A percentile compares a stretch with the other conserved stretches of the same genome.
phyloP scores from a whole-genome alignment of 2,797 vertebrate species.

The Eurystomus glaucurus region DNA sequence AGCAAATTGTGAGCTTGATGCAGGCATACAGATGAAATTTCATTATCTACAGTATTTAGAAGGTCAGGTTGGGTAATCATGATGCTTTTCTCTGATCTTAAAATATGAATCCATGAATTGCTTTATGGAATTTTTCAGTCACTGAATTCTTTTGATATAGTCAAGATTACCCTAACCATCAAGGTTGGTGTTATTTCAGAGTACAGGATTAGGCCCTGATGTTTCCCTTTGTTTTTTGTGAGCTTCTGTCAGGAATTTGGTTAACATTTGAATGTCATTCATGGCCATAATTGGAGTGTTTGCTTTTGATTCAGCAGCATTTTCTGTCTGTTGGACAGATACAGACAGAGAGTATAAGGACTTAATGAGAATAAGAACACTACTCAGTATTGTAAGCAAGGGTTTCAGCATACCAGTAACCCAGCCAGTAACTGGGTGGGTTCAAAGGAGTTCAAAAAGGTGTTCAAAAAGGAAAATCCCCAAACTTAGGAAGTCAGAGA shows the following conservation, averaged over 20 bases:
- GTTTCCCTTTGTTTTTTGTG: background rate
- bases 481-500: background rate
- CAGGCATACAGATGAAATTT: background rate
- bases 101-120: background rate
- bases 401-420: background rate
- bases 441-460: background rate
- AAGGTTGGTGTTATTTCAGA: background rate
- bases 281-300: background rate
- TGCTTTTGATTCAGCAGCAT: background rate
- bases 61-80: background rate
- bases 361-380: background rate
- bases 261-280: background rate
- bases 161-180: background rate
- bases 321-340: background rate
- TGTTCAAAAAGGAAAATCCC: background rate
- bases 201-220: background rate
- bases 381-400: background rate
- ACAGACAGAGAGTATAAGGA: background rate
- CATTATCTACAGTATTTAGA: background rate
- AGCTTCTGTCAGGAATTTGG: background rate
- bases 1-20: background rate
- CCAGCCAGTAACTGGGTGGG: background rate
- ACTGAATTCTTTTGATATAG: background rate
- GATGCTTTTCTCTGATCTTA: background rate
- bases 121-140: background rate